A percentile compares a stretch with the other conserved stretches of the same genome.
Evolutionary conservation across 2,113 vertebrate genomes (phyloP).

Genomic region (Notiomystis cincta): DNA sequence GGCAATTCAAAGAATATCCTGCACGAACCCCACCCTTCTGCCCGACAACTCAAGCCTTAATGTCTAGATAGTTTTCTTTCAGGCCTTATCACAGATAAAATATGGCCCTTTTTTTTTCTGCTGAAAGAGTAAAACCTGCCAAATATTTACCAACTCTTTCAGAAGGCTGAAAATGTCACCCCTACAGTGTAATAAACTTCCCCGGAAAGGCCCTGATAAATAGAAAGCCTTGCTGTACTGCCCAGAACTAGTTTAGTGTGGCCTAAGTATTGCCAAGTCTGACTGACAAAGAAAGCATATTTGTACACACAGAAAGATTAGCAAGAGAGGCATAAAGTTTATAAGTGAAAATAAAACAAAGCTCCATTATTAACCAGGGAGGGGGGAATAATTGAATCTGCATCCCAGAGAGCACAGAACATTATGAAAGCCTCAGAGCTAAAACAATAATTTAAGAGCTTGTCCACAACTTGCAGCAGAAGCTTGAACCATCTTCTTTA

Average conservation of each 20-base stretch:
- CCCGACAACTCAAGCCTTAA: background rate
- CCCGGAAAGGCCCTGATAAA: slow-evolving; percentile 18
- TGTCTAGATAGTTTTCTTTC: slow-evolving; percentile 55
- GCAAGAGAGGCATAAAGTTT: slow-evolving; percentile 41
- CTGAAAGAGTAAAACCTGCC: slow-evolving; percentile 42
- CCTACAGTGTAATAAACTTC: slow-evolving; percentile 34
- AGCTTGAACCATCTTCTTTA: background rate
- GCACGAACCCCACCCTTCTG: slow-evolving; percentile 16
- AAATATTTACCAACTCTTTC: slow-evolving; percentile 70
- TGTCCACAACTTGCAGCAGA: slow-evolving; percentile 29
- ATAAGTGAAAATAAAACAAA: slow-evolving; percentile 50
- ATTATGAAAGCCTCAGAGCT: slow-evolving; percentile 10
- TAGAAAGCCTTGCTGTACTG: slow-evolving; percentile 14
- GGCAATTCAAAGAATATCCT: slow-evolving; percentile 37
- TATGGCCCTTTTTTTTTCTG: background rate
- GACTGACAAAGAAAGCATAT: background rate
- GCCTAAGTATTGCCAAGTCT: slow-evolving; percentile 14
- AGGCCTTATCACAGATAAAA: slow-evolving; percentile 42
- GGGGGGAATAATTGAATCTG: background rate
- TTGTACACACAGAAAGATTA: slow-evolving; percentile 45
- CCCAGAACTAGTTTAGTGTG: slow-evolving; percentile 19
- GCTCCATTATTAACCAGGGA: background rate
- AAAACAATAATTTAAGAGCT: slow-evolving; percentile 12
- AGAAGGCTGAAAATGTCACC: slow-evolving; percentile 49
- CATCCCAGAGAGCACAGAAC: slow-evolving; percentile 16